Base-by-base conservation (phyloP, 2,888 invertebrate genomes). In the Itoplectis maculator region DNA sequence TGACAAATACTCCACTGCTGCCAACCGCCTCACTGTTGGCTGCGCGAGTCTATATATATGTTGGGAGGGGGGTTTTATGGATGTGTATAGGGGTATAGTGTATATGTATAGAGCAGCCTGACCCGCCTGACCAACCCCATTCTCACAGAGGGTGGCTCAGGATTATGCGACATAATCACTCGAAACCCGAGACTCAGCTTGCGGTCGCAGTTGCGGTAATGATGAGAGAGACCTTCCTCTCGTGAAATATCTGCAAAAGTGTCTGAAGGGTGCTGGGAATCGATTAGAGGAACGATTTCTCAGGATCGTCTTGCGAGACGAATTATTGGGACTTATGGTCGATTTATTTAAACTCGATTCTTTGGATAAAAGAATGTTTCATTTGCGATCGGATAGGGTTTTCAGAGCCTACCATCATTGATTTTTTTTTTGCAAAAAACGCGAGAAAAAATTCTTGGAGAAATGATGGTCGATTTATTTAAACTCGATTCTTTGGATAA, bases 141-240 rank as follows among this genome's bases (percentile, higher is more conserved):
- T 80, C 79, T 77, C 76, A 29, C 29, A n/a, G n/a, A n/a, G 29
- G 45, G 42, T 69, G 86, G 86, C 86, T 84, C 79, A 87, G 90
- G 92, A 92, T 92, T 92, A 92, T 92, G 88, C 92, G 90, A 88
- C 90, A 90, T 92, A 92, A 92, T 92, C 91, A 91, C 90, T 89
- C 84, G 92, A 90, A 92, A 92, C 89, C 89, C 89, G 91, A 92
- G 90, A 90, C 86, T 84, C 86, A 81, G 84, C 84, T n/a, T n/a
- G n/a, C n/a, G n/a, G n/a, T n/a, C 81, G 87, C 88, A 88, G 89
- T 90, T 89, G 88, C 87, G 86, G 88, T 37, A 15, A 45, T 35
- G 15, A 15, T 15, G 37, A 37, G 5, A n/a, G 37, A 37, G 15
- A 59, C 15, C n/a, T n/a, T 6, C 11, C 18, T n/a, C 37, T 40